Conservation (phyloP, 1,140 invertebrate species). For the Harpegnathos saltator region DNA sequence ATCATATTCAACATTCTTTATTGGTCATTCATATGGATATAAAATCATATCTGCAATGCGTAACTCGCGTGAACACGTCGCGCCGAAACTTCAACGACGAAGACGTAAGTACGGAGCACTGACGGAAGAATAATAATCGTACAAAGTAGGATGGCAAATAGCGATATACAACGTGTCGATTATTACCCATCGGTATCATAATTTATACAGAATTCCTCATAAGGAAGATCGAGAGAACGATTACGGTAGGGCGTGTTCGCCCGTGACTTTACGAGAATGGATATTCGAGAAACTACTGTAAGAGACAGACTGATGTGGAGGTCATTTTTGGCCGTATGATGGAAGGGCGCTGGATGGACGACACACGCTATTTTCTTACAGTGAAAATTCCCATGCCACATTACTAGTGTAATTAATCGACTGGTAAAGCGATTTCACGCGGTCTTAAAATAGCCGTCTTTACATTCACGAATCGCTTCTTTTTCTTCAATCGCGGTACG, state of each 20-base stretch:
- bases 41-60: conserved; percentile 41
- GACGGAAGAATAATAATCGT: no score
- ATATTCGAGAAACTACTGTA: conserved; percentile 23
- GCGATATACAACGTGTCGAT: no score
- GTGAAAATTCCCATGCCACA: no score
- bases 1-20: conserved; percentile 94
- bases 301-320: not conserved
- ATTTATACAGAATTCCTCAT: conserved; percentile 1
- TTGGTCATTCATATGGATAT: conserved; percentile 92
- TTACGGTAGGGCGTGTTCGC: not conserved
- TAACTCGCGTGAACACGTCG: not conserved
- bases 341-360: no score
- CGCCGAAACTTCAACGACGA: not conserved
- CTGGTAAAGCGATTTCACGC: no score
- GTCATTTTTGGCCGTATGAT: conserved; percentile 11
- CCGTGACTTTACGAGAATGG: not conserved
- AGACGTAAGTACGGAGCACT: not conserved
- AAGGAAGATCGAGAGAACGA: not conserved
- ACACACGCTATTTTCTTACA: no score
- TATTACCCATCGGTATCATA: not conserved
- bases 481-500: no score
- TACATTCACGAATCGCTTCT: no score
- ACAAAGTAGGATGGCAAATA: not conserved
- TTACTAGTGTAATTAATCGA: no score
- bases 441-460: no score